Evolutionary conservation across 2,888 invertebrate genomes (phyloP), one percentile per base, ranked within the genome.

Genomic region (Tachystola acroxantha): DNA sequence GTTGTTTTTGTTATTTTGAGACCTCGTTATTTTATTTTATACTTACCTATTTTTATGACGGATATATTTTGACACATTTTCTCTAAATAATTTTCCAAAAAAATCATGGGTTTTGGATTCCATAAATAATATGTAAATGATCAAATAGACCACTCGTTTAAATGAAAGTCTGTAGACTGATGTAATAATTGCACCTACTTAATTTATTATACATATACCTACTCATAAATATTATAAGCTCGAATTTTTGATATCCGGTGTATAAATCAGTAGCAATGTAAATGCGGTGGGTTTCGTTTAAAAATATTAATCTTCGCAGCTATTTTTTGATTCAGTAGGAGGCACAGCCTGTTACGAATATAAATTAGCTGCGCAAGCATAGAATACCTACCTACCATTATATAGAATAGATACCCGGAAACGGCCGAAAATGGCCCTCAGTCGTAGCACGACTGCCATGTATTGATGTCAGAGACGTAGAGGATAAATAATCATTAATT

Each of bases 401-500:
- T 36, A 50, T 48, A 48, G 41, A 56, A 59, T 54, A 58, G 51
- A 62, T 64, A 70, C 65, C 76, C 67, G 77, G 80, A 78, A 79
- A 73, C 65, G 54, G 52, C 61, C 70, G 53, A 71, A 79, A 79
- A 76, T 74, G 65, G 70, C 51, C 51, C 56, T 57, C 54, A 50
- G 53, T 50, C 51, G 50, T 59, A 50, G 54, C 50, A 56, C 53
- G 58, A 57, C 20, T 34, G 58, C 60, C 60, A 66, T 68, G 63
- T 66, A 68, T 62, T 57, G 57, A 63, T 63, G 62, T 63, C 64
- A 72, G 53, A 67, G 51, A 56, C 60, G 9, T 20, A 20, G n/a
- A n/a, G n/a, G 43, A 74, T 79, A 80, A 76, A 80, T 79, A 65
- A 74, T 68, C 60, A 64, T 71, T 75, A 72, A 81, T 82, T 80